A percentile compares a stretch with the other conserved stretches of the same genome.
Conservation (phyloP, 2,113 vertebrate species). For the Misgurnus mizolepis region DNA sequence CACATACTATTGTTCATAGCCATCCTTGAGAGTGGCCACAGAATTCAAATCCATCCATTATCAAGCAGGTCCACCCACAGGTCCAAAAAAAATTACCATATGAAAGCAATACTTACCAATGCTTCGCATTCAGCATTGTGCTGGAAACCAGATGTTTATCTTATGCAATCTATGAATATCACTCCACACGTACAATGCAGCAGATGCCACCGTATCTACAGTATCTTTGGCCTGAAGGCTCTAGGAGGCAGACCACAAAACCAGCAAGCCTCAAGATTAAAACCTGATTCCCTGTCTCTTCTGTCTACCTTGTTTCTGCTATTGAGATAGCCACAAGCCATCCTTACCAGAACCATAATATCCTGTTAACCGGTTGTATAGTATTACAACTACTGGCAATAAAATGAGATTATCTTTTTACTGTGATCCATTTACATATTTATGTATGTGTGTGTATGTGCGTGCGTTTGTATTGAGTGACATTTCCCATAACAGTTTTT, state of each 20-base stretch:
- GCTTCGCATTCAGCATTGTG: neutral
- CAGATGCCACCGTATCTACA: conserved; percentile 1
- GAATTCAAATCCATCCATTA: too few relatives aligned
- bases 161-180: neutral
- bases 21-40: too few relatives aligned
- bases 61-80: too few relatives aligned
- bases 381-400: conserved; percentile 24
- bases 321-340: conserved; percentile 8
- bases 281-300: neutral
- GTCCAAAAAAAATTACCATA: too few relatives aligned
- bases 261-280: conserved; percentile 9
- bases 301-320: neutral
- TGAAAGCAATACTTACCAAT: neutral
- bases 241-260: neutral
- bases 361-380: conserved; percentile 15
- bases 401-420: conserved; percentile 23
- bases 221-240: neutral
- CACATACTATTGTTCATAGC: too few relatives aligned
- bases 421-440: conserved; percentile 27
- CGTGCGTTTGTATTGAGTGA: neutral
- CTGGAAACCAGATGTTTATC: conserved; percentile 27
- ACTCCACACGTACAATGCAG: neutral
- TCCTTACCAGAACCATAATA: conserved; percentile 7
- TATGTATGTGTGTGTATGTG: conserved; percentile 6
- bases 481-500: conserved; percentile 21